Evolutionary conservation across 1,140 invertebrate genomes (phyloP).

Genomic region (Linepithema humile): DNA sequence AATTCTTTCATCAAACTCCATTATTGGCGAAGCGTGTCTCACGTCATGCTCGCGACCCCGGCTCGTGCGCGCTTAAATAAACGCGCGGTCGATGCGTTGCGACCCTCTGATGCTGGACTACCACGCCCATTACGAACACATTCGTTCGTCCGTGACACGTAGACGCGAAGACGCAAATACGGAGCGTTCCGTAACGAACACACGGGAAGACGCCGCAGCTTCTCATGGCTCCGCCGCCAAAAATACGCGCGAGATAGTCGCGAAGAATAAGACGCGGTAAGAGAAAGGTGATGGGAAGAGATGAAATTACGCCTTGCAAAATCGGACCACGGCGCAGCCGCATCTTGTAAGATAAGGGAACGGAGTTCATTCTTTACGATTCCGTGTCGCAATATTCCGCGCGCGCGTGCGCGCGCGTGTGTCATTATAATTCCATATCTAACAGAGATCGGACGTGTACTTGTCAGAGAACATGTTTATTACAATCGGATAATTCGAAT

Average conservation of each 20-base stretch:
- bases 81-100: slow-evolving; percentile 78
- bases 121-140: slow-evolving; percentile 81
- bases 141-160: slow-evolving; percentile 80
- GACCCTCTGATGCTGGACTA: slow-evolving; percentile 74
- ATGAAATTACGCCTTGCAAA: not conserved
- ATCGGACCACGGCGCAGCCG: not conserved
- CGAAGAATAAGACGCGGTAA: slow-evolving; percentile 3
- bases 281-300: not conserved
- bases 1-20: slow-evolving; percentile 8
- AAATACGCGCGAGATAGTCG: slow-evolving; percentile 59
- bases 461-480: not conserved
- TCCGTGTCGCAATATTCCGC: not conserved
- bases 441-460: not conserved
- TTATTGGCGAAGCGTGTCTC: slow-evolving; percentile 64
- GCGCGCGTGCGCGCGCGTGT: not conserved
- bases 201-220: slow-evolving; percentile 42
- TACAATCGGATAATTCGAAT: not conserved
- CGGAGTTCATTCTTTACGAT: slow-evolving; percentile 14
- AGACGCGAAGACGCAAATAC: slow-evolving; percentile 67
- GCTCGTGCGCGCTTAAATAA: slow-evolving; percentile 68
- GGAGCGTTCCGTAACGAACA: slow-evolving; percentile 63
- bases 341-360: not conserved
- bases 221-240: slow-evolving; percentile 23
- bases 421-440: slow-evolving; percentile 28
- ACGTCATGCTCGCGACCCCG: slow-evolving; percentile 65